Conservation (phyloP, 2,113 vertebrate species). For the Puntigrus tetrazona region DNA sequence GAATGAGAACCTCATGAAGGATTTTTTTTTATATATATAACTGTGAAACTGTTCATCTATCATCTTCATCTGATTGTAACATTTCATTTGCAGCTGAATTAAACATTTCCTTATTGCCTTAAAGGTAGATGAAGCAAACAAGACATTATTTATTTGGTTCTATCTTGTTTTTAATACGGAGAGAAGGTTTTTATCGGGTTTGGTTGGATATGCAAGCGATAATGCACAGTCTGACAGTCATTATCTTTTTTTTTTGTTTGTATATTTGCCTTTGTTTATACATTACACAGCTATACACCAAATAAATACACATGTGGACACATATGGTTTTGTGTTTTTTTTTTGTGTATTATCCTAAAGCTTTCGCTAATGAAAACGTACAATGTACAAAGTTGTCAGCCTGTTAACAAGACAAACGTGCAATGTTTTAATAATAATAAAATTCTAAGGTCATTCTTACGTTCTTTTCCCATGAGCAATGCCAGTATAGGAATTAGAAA, state of each 20-base stretch:
- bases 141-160: conserved; percentile 8
- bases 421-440: background rate
- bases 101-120: background rate
- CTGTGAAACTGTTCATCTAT: background rate
- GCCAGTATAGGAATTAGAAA: background rate
- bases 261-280: background rate
- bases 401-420: background rate
- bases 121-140: background rate
- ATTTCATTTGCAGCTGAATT: background rate
- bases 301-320: conserved; percentile 6
- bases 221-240: background rate
- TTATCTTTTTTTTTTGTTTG: background rate
- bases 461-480: background rate
- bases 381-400: background rate
- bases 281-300: background rate
- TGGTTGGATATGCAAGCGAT: background rate
- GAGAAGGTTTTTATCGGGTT: background rate
- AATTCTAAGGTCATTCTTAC: background rate
- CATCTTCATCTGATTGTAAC: background rate
- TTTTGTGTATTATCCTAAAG: too few species aligned
- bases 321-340: too few species aligned
- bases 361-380: background rate
- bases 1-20: conserved; percentile 5
- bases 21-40: background rate
- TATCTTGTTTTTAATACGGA: background rate